Conservation (phyloP, 2,113 vertebrate species). For the Dicrurus megarhynchus region DNA sequence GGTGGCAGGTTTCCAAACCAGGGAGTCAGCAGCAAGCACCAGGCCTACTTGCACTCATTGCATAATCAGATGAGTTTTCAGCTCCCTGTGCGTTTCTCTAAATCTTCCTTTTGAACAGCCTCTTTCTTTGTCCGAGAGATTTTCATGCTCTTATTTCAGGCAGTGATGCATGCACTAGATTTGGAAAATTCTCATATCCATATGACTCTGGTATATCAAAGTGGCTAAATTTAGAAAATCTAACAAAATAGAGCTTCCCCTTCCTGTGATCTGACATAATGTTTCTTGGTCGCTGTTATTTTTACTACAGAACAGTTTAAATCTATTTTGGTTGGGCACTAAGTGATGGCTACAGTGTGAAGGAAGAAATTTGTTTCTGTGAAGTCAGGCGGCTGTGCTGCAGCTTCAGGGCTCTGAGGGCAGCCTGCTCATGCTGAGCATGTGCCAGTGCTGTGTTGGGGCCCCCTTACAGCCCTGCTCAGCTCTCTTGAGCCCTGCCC, state of each 20-base stretch:
- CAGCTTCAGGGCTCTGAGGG: neutral
- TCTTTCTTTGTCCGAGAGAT: neutral
- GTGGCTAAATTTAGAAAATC: neutral
- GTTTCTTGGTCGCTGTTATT: neutral
- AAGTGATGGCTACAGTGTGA: neutral
- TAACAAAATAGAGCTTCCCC: neutral
- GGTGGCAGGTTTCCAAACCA: conserved; percentile 21
- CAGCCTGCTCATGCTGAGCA: neutral
- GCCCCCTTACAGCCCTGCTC: neutral
- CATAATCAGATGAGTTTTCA: conserved; percentile 15
- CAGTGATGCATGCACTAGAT: neutral
- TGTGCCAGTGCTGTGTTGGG: neutral
- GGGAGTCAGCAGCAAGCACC: neutral
- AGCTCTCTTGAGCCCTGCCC: rapidly evolving
- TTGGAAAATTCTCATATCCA: neutral
- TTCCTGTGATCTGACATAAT: neutral
- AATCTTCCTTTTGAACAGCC: neutral
- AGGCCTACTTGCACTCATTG: neutral
- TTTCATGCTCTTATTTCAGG: conserved; percentile 4
- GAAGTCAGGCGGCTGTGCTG: rapidly evolving
- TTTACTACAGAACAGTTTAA: neutral
- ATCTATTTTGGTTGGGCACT: neutral
- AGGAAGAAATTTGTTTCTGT: neutral
- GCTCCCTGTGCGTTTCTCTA: neutral
- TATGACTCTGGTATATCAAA: neutral